Evolutionary conservation across 2,113 vertebrate species (phyloP).

Genomic region (Glareola pratincola): DNA sequence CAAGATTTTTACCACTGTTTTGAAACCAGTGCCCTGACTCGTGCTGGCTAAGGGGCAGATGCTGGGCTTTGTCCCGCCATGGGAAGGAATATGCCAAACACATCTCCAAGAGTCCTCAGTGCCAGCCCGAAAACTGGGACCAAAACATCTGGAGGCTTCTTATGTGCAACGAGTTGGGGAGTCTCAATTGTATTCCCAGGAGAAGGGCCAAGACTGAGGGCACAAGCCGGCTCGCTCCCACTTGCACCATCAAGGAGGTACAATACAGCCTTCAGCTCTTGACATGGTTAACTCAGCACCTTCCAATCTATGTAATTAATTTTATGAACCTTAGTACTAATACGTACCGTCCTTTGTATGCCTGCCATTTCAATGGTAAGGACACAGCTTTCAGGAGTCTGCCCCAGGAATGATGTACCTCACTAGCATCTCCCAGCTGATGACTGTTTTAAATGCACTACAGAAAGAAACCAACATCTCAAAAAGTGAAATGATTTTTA

Average conservation of each 20-base stretch:
- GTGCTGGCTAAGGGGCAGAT: fast-evolving
- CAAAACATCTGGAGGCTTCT: neutral
- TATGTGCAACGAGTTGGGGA: fast-evolving
- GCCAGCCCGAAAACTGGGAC: neutral
- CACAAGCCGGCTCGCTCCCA: neutral
- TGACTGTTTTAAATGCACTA: neutral
- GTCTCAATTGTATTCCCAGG: neutral
- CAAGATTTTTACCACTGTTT: neutral
- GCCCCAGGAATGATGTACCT: neutral
- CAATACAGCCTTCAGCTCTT: neutral
- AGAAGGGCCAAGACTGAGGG: neutral
- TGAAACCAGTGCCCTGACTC: neutral
- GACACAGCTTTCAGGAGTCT: neutral
- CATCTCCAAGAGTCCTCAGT: neutral
- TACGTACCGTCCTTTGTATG: neutral
- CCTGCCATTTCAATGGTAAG: neutral
- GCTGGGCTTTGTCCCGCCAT: neutral
- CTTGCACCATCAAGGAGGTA: neutral
- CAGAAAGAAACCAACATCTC: neutral
- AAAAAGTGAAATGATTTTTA: neutral
- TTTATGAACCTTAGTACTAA: neutral
- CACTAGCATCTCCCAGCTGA: neutral
- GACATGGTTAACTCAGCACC: neutral
- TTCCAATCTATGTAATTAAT: neutral
- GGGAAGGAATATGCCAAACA: neutral